Evolutionary conservation across 2,797 vertebrate genomes (phyloP), one percentile per base, ranked within the genome.

Genomic region (Smutsia temminckii): DNA sequence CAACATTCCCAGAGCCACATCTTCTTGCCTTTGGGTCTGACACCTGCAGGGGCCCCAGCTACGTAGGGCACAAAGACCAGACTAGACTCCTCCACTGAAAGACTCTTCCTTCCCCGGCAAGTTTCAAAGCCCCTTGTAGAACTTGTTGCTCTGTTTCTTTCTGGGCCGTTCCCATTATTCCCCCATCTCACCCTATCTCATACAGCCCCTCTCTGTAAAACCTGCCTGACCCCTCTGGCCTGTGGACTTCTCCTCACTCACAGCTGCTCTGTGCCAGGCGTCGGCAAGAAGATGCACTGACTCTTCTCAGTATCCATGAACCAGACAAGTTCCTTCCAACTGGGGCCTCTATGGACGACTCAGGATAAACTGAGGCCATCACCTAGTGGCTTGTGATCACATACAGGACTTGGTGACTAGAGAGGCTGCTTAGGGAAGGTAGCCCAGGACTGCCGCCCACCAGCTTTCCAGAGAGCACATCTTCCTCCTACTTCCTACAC

Each of bases 41-140:
- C 79, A 69, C 21, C 51, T 74, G 64, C 32, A 37, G 51, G 32
- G 59, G 68, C 17, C 55, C 75, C 78, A 51, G 27, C 13, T 37
- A 69, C 53, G 18, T 23, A 46, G 40, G 61, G 1, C 49, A 64
- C 34, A 23, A 84, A 88, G 81, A 78, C 46, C 40, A 81, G 75
- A 81, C 57, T 80, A 81, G 75, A 81, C 57, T 80, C 80, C 61
- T 83, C 55, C 61, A 18, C 21, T 6, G 29, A 93, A 74, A 89
- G 57, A 21, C 27, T 68, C 27, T 63, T 86, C 27, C 25, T 68
- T 69, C 42, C 57, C 32, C 29, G 37, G 34, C n/a, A 81, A 34
- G 29, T 64, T 85, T 42, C 32, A 66, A 9, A 0, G 12, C 14
- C 37, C 23, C 2, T 59, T 25, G 3, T 77, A 69, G 59, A 88